These are phyloP conservation scores for Trigoniulus corallinus DNA, from an alignment of 1,140 invertebrate genomes.

Conservation along the genomic window DNA sequence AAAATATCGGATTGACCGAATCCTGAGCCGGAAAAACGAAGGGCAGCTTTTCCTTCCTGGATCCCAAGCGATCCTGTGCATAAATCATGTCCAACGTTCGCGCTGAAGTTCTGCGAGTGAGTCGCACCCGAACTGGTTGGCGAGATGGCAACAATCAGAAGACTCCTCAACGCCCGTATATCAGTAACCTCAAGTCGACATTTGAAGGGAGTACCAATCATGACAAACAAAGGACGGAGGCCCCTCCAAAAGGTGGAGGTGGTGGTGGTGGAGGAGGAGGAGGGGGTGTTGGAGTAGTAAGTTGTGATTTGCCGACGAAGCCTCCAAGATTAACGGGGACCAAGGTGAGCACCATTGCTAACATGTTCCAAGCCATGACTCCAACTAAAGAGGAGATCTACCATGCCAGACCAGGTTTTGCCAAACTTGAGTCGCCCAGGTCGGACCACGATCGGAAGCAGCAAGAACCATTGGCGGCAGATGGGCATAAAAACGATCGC, in stretches of 20 bases:
- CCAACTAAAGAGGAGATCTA: conserved; percentile 9
- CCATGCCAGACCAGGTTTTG: neutral
- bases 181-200: conserved; percentile 13
- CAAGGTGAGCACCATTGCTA: conserved; percentile 78
- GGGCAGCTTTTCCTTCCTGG: too few relatives aligned
- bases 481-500: neutral
- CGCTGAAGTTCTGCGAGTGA: conserved; percentile 20
- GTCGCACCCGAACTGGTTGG: conserved; percentile 20
- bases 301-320: neutral
- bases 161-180: conserved; percentile 8
- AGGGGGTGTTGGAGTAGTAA: too few relatives aligned
- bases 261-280: neutral
- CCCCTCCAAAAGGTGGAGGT: neutral
- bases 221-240: conserved; percentile 37
- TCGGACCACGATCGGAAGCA: neutral
- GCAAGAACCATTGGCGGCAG: neutral
- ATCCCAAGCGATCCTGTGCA: too few relatives aligned
- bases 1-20: too few relatives aligned
- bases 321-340: conserved; percentile 33
- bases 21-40: too few relatives aligned
- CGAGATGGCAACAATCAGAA: conserved; percentile 2
- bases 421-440: conserved; percentile 3
- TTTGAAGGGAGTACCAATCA: conserved; percentile 26
- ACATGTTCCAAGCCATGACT: conserved; percentile 51
- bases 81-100: conserved; percentile 13